Percentiles rank a stretch among this genome's conserved stretches.
These are phyloP conservation scores for Tragelaphus oryx DNA, from an alignment of 2,797 vertebrate genomes.

Conservation along the genomic window DNA sequence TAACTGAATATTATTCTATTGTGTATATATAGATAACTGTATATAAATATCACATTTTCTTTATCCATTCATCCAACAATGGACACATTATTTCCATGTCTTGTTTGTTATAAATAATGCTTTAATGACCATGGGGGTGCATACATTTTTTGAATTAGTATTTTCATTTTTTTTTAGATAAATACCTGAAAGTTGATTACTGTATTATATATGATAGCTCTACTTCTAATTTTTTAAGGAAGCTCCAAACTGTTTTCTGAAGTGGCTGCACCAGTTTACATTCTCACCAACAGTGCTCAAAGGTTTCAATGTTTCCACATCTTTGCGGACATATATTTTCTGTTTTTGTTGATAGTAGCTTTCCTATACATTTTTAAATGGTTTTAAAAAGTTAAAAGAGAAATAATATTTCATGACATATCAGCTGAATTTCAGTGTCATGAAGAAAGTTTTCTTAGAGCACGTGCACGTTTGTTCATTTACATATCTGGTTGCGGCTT, in stretches of 20 bases:
- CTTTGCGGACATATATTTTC: neutral
- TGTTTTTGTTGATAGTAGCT: neutral
- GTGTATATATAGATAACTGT: neutral
- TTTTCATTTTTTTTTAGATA: neutral
- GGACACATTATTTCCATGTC: neutral
- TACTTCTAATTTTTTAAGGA: neutral
- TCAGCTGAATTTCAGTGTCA: neutral
- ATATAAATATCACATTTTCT: neutral
- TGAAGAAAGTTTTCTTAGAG: neutral
- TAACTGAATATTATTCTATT: neutral
- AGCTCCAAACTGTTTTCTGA: neutral
- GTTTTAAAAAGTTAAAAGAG: neutral
- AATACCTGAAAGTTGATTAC: neutral
- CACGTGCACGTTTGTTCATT: neutral
- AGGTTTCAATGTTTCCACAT: neutral
- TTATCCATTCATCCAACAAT: neutral
- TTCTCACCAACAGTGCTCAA: neutral
- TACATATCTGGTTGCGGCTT: neutral
- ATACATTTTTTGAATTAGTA: neutral
- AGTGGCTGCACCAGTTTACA: neutral
- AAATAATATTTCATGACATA: neutral
- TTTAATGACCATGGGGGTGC: neutral
- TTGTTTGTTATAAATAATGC: neutral
- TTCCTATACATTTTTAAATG: neutral
- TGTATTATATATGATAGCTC: neutral